phyloP scores from a whole-genome alignment of 2,113 vertebrate species.

The Eudyptes chrysolophus region DNA sequence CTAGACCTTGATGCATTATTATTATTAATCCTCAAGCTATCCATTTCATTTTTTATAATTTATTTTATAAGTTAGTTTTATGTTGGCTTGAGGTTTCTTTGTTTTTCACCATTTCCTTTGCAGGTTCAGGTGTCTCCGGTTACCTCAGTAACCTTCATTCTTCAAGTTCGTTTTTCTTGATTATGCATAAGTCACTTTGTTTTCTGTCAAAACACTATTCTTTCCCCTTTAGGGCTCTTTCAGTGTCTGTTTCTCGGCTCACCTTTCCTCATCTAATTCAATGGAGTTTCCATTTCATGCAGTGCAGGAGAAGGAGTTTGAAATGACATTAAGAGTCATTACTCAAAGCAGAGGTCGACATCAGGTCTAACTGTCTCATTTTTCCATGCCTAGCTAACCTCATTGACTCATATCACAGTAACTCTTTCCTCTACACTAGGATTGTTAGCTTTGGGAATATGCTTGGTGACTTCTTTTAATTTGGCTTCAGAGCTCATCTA shows the following conservation, averaged over 20 bases:
- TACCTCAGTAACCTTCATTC: constrained; percentile 97
- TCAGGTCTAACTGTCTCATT: constrained; percentile 78
- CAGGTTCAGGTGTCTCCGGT: constrained; percentile 92
- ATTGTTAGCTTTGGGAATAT: constrained; percentile 81
- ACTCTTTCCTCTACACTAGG: constrained; percentile 84
- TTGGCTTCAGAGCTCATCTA: constrained; percentile 85
- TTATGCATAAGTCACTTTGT: constrained; percentile 88
- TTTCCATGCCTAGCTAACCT: constrained; percentile 79
- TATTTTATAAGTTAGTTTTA: constrained; percentile 46
- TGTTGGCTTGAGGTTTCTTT: constrained; percentile 58
- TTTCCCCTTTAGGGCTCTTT: constrained; percentile 79
- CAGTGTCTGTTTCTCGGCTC: constrained; percentile 71
- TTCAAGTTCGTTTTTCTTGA: constrained; percentile 94
- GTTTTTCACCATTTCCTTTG: constrained; percentile 89
- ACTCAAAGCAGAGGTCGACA: constrained; percentile 86
- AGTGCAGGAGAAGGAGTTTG: constrained; percentile 85
- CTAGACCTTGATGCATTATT: neutral
- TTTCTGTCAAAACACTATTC: constrained; percentile 74
- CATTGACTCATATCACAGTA: constrained; percentile 78
- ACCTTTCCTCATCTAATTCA: constrained; percentile 81
- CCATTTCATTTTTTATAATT: constrained; percentile 78
- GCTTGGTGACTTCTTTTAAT: constrained; percentile 87
- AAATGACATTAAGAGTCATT: constrained; percentile 83
- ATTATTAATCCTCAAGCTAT: constrained; percentile 42
- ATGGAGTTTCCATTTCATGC: constrained; percentile 82